Conservation (phyloP, 2,888 invertebrate genomes). For the Pharmacophagus antenor region DNA sequence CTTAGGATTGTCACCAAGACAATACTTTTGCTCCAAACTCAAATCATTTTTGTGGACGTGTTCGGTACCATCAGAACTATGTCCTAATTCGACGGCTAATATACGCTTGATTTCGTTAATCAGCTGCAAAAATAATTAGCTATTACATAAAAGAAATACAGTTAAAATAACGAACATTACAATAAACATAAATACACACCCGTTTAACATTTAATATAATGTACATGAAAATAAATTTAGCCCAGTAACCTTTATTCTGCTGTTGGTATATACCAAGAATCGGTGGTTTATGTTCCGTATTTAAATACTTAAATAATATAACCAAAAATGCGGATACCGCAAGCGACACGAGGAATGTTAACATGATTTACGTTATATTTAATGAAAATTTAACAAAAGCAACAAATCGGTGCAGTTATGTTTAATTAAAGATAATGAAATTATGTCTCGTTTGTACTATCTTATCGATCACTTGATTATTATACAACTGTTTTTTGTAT, state of each 20-base stretch:
- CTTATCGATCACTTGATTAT: conserved; percentile 30
- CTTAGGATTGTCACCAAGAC: conserved; percentile 72
- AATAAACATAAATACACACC: conserved; percentile 51
- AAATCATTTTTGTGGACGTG: conserved; percentile 57
- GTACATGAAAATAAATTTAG: conserved; percentile 76
- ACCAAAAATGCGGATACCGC: conserved; percentile 50
- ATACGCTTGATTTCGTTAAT: conserved; percentile 45
- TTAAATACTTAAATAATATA: conserved; percentile 55
- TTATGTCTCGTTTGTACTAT: conserved; percentile 19
- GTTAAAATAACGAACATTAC: background rate
- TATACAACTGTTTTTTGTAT: conserved; percentile 6
- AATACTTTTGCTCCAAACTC: conserved; percentile 79
- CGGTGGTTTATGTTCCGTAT: conserved; percentile 55
- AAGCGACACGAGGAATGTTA: conserved; percentile 46
- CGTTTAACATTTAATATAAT: conserved; percentile 60
- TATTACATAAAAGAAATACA: background rate
- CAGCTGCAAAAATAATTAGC: conserved; percentile 44
- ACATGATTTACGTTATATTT: conserved; percentile 40
- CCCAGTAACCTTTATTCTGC: conserved; percentile 70
- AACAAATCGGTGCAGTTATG: background rate
- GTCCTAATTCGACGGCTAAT: conserved; percentile 53
- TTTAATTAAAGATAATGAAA: conserved; percentile 20
- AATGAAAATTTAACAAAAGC: conserved; percentile 15
- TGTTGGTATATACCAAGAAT: conserved; percentile 78
- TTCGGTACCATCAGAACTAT: conserved; percentile 56